Base-by-base conservation (phyloP, 2,797 vertebrate species). In the Picus viridis region DNA sequence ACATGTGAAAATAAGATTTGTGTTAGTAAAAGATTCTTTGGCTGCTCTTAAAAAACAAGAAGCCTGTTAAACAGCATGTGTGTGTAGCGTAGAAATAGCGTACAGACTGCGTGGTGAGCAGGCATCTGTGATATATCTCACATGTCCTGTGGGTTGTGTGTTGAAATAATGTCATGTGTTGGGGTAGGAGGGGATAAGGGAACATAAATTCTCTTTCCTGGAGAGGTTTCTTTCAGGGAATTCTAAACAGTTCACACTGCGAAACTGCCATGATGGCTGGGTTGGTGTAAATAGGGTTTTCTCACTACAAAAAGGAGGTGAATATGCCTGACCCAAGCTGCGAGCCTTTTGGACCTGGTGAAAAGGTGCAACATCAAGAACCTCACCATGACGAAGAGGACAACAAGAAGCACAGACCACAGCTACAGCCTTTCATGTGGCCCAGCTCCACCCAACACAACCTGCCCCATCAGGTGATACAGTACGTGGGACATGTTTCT, bases 1-100 rank as follows among this genome's bases (percentile, higher is more conserved):
- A 73, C 87, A 92, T 54, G 90, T 88, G 93, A 91, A 95, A 96
- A 94, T 92, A 93, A 80, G 87, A 80, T 92, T 93, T 85, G 56
- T 86, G 58, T 72, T 86, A 54, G 53, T 57, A 78, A 85, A 92
- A 95, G 86, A 89, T 79, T 64, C 90, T 85, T 90, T 17, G 30
- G 34, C 45, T 85, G 65, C 63, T 79, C 34, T 94, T 88, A 86
- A 77, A 86, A 58, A 41, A 41, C 2, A 51, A 72, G 10, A 80
- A 69, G 47, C 12, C 56, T 7, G 1, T 92, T 90, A 95, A 96
- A 85, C 32, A 82, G 61, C 71, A 51, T 78, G 72, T 81, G 68
- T 59, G 36, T 36, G 2, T 72, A 69, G 80, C 20, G 45, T 26
- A 54, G 41, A 86, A 90, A 83, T 12, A 84, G 68, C 2, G 4